Conservation (phyloP, 2,113 vertebrate genomes). For the Corythaixoides concolor region DNA sequence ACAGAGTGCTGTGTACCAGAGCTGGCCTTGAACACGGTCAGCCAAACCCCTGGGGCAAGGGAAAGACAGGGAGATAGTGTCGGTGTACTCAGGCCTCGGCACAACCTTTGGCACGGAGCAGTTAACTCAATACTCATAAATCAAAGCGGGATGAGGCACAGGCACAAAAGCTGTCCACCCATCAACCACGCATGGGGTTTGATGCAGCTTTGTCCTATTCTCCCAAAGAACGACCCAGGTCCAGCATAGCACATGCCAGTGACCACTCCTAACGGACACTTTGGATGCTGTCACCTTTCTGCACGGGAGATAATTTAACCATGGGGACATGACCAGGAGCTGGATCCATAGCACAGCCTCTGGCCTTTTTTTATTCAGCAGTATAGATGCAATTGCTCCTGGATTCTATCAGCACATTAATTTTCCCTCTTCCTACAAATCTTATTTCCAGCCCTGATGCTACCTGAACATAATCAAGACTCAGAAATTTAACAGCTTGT, state of each 20-base stretch:
- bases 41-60: not conserved
- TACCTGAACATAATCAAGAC: not conserved
- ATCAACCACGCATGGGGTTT: not conserved
- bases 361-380: not conserved
- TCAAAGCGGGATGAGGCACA: not conserved
- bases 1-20: not conserved
- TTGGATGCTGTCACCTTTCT: not conserved
- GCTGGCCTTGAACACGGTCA: not conserved
- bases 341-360: not conserved
- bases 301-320: not conserved
- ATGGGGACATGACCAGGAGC: not conserved
- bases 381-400: not conserved
- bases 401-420: not conserved
- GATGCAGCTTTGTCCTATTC: not conserved
- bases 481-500: not conserved
- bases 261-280: not conserved
- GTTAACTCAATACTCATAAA: not conserved
- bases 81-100: accelerated
- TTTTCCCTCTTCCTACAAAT: not conserved
- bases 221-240: not conserved
- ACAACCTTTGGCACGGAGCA: not conserved
- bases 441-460: not conserved
- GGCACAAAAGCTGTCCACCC: not conserved
- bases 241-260: accelerated
- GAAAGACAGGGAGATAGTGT: not conserved